phyloP scores from a whole-genome alignment of 2,797 vertebrate species.

The Myotis pilosus region DNA sequence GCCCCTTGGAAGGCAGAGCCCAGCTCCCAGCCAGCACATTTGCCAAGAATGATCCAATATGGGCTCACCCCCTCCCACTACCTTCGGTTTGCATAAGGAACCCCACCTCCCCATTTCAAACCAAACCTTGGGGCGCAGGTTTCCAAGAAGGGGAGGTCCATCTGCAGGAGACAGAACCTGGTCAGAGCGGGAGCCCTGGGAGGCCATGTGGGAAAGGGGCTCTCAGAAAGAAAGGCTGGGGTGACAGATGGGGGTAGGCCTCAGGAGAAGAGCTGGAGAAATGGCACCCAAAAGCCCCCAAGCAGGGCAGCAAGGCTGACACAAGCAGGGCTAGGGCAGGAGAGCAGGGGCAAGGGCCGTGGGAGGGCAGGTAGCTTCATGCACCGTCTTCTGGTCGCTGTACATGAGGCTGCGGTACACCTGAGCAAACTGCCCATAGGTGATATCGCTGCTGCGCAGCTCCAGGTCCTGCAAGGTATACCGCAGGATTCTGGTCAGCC shows the following conservation, averaged over 20 bases:
- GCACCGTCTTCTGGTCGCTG: constrained; percentile 94
- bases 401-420: constrained; percentile 98
- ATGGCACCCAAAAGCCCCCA: constrained; percentile 7
- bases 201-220: constrained; percentile 44
- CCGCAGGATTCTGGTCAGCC: neutral
- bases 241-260: neutral
- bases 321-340: neutral
- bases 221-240: constrained; percentile 55
- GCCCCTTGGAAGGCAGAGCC: neutral
- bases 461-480: constrained; percentile 90
- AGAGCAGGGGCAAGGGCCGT: neutral
- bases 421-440: constrained; percentile 95
- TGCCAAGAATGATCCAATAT: neutral
- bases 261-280: neutral
- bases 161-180: constrained; percentile 84
- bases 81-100: neutral
- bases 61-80: neutral
- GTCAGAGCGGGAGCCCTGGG: constrained; percentile 50
- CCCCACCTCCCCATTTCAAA: constrained; percentile 43
- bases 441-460: constrained; percentile 94
- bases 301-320: neutral
- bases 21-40: neutral
- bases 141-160: constrained; percentile 92
- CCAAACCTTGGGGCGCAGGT: constrained; percentile 77
- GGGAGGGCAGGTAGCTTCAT: constrained; percentile 46